phyloP scores from a whole-genome alignment of 2,797 vertebrate species.

The Sarcophilus harrisii region DNA sequence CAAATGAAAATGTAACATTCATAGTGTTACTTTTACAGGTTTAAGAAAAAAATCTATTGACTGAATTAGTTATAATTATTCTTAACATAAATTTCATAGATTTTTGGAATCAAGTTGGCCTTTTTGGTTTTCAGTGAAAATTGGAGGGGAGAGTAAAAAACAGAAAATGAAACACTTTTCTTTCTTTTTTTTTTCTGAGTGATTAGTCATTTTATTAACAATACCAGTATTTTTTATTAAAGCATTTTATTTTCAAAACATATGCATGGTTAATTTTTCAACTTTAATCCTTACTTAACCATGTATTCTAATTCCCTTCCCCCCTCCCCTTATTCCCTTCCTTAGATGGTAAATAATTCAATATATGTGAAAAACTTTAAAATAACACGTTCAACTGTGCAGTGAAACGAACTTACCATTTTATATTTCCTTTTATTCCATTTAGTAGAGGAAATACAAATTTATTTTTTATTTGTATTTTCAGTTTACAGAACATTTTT shows the following conservation, averaged over 20 bases:
- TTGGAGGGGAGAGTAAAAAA: neutral
- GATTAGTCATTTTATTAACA: too few species aligned
- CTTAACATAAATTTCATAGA: conserved; percentile 25
- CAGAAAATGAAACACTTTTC: conserved; percentile 21
- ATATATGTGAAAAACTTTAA: conserved; percentile 25
- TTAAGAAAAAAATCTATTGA: neutral
- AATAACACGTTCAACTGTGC: conserved; percentile 5
- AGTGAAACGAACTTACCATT: neutral
- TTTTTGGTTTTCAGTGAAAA: conserved; percentile 25
- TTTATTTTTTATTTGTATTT: conserved; percentile 32
- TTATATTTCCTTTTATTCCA: conserved; percentile 42
- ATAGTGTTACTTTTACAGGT: neutral
- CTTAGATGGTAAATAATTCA: too few species aligned
- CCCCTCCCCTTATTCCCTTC: too few species aligned
- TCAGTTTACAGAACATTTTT: conserved; percentile 24
- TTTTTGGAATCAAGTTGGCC: conserved; percentile 26
- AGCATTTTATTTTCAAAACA: too few species aligned
- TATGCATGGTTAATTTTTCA: too few species aligned
- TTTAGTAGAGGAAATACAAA: neutral
- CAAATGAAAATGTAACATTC: neutral
- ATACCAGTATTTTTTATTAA: too few species aligned
- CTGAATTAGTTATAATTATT: conserved; percentile 32
- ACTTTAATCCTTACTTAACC: too few species aligned
- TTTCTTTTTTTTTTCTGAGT: too few species aligned
- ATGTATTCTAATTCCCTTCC: too few species aligned